These are phyloP conservation scores for Semnornis frantzii DNA, from an alignment of 2,113 vertebrate genomes.

Conservation along the genomic window DNA sequence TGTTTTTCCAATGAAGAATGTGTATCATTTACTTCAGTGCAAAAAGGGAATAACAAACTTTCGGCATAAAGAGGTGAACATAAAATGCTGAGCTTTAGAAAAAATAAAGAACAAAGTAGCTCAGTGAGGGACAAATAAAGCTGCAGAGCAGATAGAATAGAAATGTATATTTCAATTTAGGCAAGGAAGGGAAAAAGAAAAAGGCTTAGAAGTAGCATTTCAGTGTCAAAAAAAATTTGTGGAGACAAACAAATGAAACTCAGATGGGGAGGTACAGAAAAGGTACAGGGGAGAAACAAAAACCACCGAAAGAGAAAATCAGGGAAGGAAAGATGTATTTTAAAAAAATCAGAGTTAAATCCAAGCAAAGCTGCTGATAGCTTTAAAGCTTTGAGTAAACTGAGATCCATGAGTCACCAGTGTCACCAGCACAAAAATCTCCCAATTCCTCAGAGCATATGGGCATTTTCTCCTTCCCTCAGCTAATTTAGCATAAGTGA, in stretches of 20 bases:
- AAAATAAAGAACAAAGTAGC: not conserved
- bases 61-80: not conserved
- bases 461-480: not conserved
- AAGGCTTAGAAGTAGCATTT: not conserved
- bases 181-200: not conserved
- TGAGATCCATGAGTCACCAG: not conserved
- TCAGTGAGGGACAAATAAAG: not conserved
- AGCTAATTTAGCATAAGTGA: not conserved
- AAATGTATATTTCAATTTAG: not conserved
- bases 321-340: not conserved
- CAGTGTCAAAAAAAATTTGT: not conserved
- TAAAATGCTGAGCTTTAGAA: not conserved
- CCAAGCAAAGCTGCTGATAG: not conserved
- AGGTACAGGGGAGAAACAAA: not conserved
- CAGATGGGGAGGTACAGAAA: not conserved
- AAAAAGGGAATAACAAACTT: not conserved
- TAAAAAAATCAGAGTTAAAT: not conserved
- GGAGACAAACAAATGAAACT: not conserved
- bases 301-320: not conserved
- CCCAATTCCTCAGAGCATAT: not conserved
- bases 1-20: not conserved
- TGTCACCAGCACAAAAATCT: not conserved
- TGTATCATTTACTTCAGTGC: not conserved
- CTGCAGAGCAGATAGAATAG: not conserved
- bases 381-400: not conserved